Evolutionary conservation across 2,888 invertebrate species (phyloP).

Genomic region (Sabatieria punctata): DNA sequence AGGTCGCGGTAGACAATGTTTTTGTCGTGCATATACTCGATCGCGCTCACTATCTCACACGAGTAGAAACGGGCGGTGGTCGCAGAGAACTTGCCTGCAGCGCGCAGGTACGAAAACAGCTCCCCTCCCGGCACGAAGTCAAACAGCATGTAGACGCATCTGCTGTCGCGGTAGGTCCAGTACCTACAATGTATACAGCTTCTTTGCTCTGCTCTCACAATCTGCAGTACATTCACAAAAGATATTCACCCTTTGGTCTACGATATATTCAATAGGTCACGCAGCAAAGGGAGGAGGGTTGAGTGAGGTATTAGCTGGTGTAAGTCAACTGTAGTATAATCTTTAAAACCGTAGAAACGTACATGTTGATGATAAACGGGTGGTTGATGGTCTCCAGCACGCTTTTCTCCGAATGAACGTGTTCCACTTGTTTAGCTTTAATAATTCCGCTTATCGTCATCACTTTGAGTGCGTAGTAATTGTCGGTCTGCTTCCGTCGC

Average conservation of each 20-base stretch:
- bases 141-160: slow-evolving; percentile 85
- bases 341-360: too few species aligned
- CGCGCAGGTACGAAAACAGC: slow-evolving; percentile 75
- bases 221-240: neutral
- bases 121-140: slow-evolving; percentile 94
- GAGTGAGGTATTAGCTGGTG: too few species aligned
- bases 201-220: neutral
- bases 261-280: too few species aligned
- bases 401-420: slow-evolving; percentile 88
- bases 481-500: slow-evolving; percentile 41
- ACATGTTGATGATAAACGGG: slow-evolving; percentile 89
- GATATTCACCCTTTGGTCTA: too few species aligned
- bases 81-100: slow-evolving; percentile 26
- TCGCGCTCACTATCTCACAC: slow-evolving; percentile 74
- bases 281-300: too few species aligned
- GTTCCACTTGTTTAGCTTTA: slow-evolving; percentile 78
- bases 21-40: slow-evolving; percentile 78
- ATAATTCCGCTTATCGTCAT: slow-evolving; percentile 82
- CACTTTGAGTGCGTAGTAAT: slow-evolving; percentile 81
- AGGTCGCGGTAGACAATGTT: slow-evolving; percentile 72
- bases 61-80: slow-evolving; percentile 77
- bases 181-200: slow-evolving; percentile 46
- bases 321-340: too few species aligned
- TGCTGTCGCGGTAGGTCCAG: slow-evolving; percentile 76
- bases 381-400: slow-evolving; percentile 67